Base-by-base conservation (phyloP, 2,113 vertebrate species). In the Sceloporus undulatus region DNA sequence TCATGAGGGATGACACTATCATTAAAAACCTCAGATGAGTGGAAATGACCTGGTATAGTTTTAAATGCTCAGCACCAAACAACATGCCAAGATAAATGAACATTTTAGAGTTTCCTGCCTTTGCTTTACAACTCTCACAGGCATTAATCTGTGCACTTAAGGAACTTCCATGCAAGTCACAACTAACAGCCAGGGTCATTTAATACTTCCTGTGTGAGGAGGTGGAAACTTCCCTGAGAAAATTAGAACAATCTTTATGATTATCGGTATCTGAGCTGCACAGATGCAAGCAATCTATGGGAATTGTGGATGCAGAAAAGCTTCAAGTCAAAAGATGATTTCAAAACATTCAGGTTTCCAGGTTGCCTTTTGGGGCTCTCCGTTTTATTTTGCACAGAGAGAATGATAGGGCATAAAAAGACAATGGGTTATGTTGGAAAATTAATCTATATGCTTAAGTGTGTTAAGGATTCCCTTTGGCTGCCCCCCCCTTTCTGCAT, bases 251-350 rank as follows among this genome's bases (percentile, higher is more conserved):
- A 91, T 95, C 92, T 96, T 87, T 87, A 93, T 89, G 93, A 96
- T 94, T 96, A 95, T 87, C 92, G 92, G 91, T 93, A 92, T 94
- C 93, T 94, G 89, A 88, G 89, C 82, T 95, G 91, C 90, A 93
- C 95, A 97, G 95, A 96, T 94, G 94, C 87, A 93, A 93, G 90
- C 93, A 95, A 96, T 95, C 94, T 94, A 93, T 87, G 92, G 94
- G 93, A 93, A 92, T 76, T 83, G 79, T 85, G 91, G 95, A 95
- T 92, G 90, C 87, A 85, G 81, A 70, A 94, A 92, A 89, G 94
- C 95, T 94, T 95, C 94, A 88, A 85, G 91, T 94, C 86, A 90
- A 90, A 94, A 93, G 52, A 91, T 96, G 94, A 42, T 95, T 94
- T 95, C 96, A 65, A 65, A 88, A 93, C 93, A 90, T 76, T 91